Evolutionary conservation across 2,888 invertebrate species (phyloP).

Genomic region (Hypomecis punctinalis): DNA sequence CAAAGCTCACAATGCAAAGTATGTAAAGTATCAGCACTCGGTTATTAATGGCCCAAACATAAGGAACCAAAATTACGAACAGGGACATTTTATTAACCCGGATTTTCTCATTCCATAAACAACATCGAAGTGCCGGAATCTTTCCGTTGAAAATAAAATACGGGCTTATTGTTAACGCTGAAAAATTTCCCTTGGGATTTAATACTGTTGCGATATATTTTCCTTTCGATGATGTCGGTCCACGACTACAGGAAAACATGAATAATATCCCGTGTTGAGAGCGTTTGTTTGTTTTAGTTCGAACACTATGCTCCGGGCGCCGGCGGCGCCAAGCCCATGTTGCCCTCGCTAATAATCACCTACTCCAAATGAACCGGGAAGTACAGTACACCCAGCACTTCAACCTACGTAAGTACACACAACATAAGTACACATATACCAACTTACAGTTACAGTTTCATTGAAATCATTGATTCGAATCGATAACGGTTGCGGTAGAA

Average conservation of each 20-base stretch:
- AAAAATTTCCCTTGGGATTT: conserved; percentile 58
- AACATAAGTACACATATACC: background rate
- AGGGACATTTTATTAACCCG: conserved; percentile 43
- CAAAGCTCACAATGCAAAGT: background rate
- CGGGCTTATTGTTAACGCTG: conserved; percentile 57
- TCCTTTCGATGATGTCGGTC: conserved; percentile 52
- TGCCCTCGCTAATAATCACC: conserved; percentile 38
- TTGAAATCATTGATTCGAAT: conserved; percentile 19
- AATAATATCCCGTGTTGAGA: conserved; percentile 40
- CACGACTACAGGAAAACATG: conserved; percentile 44
- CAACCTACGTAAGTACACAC: conserved; percentile 1
- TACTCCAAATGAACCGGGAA: conserved; percentile 22
- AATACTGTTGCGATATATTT: conserved; percentile 53
- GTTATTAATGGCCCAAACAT: conserved; percentile 15
- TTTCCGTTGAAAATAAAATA: conserved; percentile 56
- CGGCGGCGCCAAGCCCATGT: conserved; percentile 19
- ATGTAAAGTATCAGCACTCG: background rate
- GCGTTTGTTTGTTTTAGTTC: conserved; percentile 41
- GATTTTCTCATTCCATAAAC: conserved; percentile 47
- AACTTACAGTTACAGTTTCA: conserved; percentile 12
- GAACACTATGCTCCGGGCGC: conserved; percentile 22
- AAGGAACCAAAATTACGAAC: conserved; percentile 37
- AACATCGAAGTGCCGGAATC: conserved; percentile 48
- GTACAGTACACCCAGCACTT: conserved; percentile 8
- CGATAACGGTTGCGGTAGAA: conserved; percentile 19